Base-by-base conservation (phyloP, 2,888 invertebrate species). In the Sepioteuthis lessoniana region DNA sequence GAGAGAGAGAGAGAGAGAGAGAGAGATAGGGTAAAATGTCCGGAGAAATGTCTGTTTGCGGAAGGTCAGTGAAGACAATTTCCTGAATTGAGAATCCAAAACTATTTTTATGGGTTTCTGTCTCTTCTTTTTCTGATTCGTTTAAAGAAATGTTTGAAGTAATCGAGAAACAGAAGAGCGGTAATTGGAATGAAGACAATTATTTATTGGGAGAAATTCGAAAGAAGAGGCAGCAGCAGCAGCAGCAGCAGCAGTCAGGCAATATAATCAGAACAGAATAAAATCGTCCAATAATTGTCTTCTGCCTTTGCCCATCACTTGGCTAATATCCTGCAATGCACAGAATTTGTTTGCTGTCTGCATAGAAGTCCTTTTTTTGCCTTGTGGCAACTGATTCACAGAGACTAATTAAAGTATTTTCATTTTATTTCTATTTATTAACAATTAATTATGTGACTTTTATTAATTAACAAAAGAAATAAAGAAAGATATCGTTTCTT, bases 131-230 rank as follows among this genome's bases (percentile, higher is more conserved):
- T 25, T 25, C 19, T 19, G 50, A 50, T 50, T 76, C 76, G 10
- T n/a, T 76, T 76, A n/a, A 76, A 76, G 76, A 76, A 76, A 76
- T 76, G n/a, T n/a, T 76, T n/a, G n/a, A 76, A 76, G 31, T 76
- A 76, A 76, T 76, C n/a, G n/a, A 31, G 76, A 31, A 31, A 76
- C 31, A 76, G 31, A 76, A 76, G n/a, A 76, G n/a, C 76, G 16
- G 1, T 31, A n/a, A 76, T 31, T 76, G 31, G 76, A 31, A 31
- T 76, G 31, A 76, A 76, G n/a, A 31, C 31, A 76, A 76, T 76
- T 76, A 76, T 76, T 76, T 76, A 31, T 76, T 76, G 8, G n/a
- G 0, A 8, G 76, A 76, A 50, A 76, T 76, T 31, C 76, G 31
- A n/a, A 28, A 7, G 28, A 76, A 76, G 76, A 76, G 76, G n/a